Percentiles rank a stretch among this genome's conserved stretches.
Evolutionary conservation across 2,113 vertebrate species (phyloP).

Genomic region (Globicephala melas): DNA sequence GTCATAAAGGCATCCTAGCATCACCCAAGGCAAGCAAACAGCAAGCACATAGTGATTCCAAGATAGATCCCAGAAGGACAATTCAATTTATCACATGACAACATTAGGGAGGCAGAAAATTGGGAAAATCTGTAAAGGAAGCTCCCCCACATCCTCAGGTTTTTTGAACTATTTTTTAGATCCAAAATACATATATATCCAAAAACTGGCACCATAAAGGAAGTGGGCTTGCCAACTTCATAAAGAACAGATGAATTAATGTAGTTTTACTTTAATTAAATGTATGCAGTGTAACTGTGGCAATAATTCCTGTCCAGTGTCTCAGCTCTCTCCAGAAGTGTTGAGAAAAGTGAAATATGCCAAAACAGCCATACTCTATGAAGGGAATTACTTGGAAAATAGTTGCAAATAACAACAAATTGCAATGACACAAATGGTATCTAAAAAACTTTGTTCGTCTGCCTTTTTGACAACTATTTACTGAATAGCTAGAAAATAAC

Average conservation of each 20-base stretch:
- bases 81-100: not conserved
- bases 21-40: not conserved
- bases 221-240: conserved; percentile 30
- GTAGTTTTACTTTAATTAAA: conserved; percentile 44
- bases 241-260: conserved; percentile 53
- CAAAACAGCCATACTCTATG: not conserved
- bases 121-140: conserved; percentile 16
- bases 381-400: conserved; percentile 12
- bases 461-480: not conserved
- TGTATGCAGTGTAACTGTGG: conserved; percentile 11
- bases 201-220: not conserved
- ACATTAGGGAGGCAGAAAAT: not conserved
- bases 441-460: not conserved
- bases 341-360: not conserved
- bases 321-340: conserved; percentile 26
- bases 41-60: not conserved
- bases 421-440: not conserved
- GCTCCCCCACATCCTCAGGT: not conserved
- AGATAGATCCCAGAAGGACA: conserved; percentile 9
- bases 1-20: not conserved
- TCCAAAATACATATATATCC: not conserved
- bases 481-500: not conserved
- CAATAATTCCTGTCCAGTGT: not conserved
- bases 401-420: conserved; percentile 19
- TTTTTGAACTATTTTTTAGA: not conserved